These are phyloP conservation scores for Caenorhabditis sp. DNA, from an alignment of 2,888 invertebrate species.

Conservation along the genomic window DNA sequence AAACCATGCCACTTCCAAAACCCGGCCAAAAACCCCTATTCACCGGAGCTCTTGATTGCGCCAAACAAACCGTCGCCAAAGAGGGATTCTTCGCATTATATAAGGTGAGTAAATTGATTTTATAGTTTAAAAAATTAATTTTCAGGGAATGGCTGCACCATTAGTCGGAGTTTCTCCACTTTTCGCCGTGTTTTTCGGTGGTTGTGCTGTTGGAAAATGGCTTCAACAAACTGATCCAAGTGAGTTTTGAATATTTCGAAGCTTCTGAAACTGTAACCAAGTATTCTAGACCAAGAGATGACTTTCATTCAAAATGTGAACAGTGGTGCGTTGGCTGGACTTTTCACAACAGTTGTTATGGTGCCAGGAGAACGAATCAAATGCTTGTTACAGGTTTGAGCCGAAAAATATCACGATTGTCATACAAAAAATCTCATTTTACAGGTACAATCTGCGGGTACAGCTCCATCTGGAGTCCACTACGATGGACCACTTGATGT, in stretches of 20 bases:
- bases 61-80: conserved; percentile 83
- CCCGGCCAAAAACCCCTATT: conserved; percentile 84
- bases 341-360: conserved; percentile 95
- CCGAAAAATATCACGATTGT: too few species aligned
- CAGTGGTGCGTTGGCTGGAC: conserved; percentile 96
- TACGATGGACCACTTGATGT: conserved; percentile 93
- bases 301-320: conserved; percentile 82
- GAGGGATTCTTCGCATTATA: conserved; percentile 72
- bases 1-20: conserved; percentile 88
- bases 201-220: conserved; percentile 91
- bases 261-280: background rate
- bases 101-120: conserved; percentile 29
- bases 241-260: conserved; percentile 6
- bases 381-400: conserved; percentile 85
- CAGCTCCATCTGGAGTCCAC: conserved; percentile 73
- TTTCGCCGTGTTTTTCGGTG: conserved; percentile 96
- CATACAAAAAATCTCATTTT: conserved; percentile 8
- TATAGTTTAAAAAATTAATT: too few species aligned
- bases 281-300: conserved; percentile 57
- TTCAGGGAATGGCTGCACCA: conserved; percentile 85
- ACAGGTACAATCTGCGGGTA: conserved; percentile 59
- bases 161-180: conserved; percentile 95
- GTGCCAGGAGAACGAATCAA: conserved; percentile 98
- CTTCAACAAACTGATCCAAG: conserved; percentile 79
- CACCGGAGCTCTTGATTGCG: conserved; percentile 90